Evolutionary conservation across 2,888 invertebrate species (phyloP).

Genomic region (Fragum fragum): DNA sequence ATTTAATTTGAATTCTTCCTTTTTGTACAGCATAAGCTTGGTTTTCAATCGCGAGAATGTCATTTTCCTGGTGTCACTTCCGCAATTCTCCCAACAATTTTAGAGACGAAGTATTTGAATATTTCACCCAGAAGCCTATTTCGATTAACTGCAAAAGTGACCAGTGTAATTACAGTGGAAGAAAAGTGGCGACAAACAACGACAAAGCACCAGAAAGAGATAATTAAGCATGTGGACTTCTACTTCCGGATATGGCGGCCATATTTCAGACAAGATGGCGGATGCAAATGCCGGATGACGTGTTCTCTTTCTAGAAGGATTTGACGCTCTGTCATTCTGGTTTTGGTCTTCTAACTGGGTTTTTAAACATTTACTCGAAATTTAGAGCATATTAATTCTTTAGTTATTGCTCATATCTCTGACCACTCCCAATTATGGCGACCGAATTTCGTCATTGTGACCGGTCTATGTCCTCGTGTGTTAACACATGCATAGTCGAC

Average conservation of each 20-base stretch:
- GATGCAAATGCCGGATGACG: not conserved
- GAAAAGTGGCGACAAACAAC: no score
- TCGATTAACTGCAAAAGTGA: no score
- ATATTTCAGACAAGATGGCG: conserved; percentile 21
- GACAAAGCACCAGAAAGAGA: no score
- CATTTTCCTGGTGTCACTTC: conserved; percentile 8
- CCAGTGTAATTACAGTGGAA: no score
- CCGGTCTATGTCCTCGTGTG: not conserved
- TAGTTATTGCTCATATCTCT: not conserved
- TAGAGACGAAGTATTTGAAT: no score
- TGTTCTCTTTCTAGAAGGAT: not conserved
- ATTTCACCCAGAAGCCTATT: no score
- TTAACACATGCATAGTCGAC: not conserved
- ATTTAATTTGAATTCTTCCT: not conserved
- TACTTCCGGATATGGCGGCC: conserved; percentile 29
- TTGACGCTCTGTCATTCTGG: no score
- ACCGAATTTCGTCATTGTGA: not conserved
- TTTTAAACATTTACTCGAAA: no score
- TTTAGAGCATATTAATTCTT: no score
- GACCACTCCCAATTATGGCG: not conserved
- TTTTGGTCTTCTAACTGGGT: no score
- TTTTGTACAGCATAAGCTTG: not conserved
- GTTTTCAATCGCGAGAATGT: not conserved
- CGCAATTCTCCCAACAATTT: not conserved
- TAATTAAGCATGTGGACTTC: not conserved